Evolutionary conservation across 2,113 vertebrate genomes (phyloP).

Genomic region (Sapayoa aenigma): DNA sequence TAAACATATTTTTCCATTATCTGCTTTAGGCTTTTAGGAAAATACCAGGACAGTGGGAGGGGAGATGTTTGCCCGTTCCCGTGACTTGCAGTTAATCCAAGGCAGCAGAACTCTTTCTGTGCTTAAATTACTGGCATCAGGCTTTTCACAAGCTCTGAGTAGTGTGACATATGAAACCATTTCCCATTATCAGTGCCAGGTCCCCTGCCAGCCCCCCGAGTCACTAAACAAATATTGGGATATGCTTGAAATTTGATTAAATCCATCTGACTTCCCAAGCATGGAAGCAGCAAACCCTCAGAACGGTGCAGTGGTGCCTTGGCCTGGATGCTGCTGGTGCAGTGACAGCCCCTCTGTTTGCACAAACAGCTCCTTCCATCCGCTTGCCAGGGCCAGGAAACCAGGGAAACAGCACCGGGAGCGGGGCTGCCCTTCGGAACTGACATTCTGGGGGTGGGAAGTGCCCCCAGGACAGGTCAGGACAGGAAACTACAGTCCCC

Average conservation of each 20-base stretch:
- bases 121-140: slow-evolving; percentile 16
- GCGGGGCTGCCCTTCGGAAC: background rate
- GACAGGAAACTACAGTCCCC: background rate
- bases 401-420: slow-evolving; percentile 2
- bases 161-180: slow-evolving; percentile 26
- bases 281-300: slow-evolving; percentile 27
- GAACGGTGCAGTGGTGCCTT: background rate
- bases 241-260: slow-evolving; percentile 70
- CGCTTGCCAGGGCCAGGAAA: too few species aligned
- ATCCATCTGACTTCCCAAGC: slow-evolving; percentile 65
- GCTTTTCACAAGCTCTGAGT: slow-evolving; percentile 54
- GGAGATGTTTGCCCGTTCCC: background rate
- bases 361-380: slow-evolving; percentile 36
- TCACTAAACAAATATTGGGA: slow-evolving; percentile 59
- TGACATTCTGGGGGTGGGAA: background rate
- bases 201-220: slow-evolving; percentile 14
- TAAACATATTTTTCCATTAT: background rate
- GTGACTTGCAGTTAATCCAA: slow-evolving; percentile 16
- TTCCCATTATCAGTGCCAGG: slow-evolving; percentile 62
- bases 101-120: slow-evolving; percentile 21
- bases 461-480: background rate
- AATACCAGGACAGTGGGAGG: background rate
- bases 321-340: background rate
- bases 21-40: background rate
- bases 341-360: slow-evolving; percentile 22